Evolutionary conservation across 2,797 vertebrate genomes (phyloP).

Genomic region (Peromyscus melanophrys): DNA sequence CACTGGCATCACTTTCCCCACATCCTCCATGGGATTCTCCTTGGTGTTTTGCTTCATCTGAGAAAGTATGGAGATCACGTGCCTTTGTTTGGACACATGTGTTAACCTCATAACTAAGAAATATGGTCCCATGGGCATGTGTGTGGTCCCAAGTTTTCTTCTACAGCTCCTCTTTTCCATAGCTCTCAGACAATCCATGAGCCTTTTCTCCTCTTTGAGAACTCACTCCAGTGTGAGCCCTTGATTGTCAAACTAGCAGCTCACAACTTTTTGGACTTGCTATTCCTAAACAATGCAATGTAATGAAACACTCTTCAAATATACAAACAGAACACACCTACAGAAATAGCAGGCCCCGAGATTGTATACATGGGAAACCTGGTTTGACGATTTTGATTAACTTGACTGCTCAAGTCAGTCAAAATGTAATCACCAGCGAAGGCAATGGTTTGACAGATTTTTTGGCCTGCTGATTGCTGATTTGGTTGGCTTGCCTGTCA

Average conservation of each 20-base stretch:
- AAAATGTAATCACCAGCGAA: constrained; percentile 75
- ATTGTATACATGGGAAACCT: constrained; percentile 47
- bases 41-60: constrained; percentile 24
- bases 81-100: background rate
- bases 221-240: background rate
- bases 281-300: constrained; percentile 65
- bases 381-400: constrained; percentile 79
- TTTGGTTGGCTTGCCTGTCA: constrained; percentile 81
- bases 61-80: background rate
- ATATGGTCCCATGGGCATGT: background rate
- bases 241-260: constrained; percentile 41
- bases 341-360: constrained; percentile 38
- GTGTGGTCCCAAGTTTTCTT: background rate
- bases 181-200: background rate
- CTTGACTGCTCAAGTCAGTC: constrained; percentile 76
- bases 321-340: constrained; percentile 52
- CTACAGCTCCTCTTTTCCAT: no score
- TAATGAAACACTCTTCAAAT: constrained; percentile 62
- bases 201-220: background rate
- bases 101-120: background rate
- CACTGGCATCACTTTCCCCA: background rate
- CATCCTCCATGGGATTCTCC: background rate
- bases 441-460: constrained; percentile 82
- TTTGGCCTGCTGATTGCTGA: constrained; percentile 74
- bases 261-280: constrained; percentile 54